Base-by-base conservation (phyloP, 64 coral and sea anemone species). In the Cladopsammia gracilis region DNA sequence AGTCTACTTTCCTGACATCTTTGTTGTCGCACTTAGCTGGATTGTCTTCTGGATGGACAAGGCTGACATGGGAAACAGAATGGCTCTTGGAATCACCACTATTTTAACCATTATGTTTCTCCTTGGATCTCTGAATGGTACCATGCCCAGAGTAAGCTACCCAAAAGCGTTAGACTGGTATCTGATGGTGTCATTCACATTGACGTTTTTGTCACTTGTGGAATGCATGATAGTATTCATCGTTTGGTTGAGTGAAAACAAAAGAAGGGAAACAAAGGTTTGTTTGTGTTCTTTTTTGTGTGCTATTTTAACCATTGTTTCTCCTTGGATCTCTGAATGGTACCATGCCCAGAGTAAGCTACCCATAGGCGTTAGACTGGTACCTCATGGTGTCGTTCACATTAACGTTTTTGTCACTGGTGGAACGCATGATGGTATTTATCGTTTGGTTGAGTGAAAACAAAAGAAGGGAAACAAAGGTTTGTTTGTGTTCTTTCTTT, bases 131-230 rank as follows among this genome's bases (percentile, higher is more conserved):
- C 59, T 64, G 4, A 93, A 93, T 43, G 56, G 71, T 60, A 68
- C 65, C 56, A 24, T 93, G 47, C 91, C 91, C 4, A 67, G 64
- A 75, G 91, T 93, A 15, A 94, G 92, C 19, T 94, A 94, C 57
- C 84, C 92, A 26, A 94, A 94, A 86, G 92, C 84, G 4, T 56
- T 94, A 76, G 92, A 94, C 86, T 94, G 92, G 92, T 94, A 89
- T 48, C 57, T 94, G 20, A 47, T 94, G 92, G 87, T 87, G 64
- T 94, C 92, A 48, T 94, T 94, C 56, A 18, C 78, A 19, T 83
- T 94, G 22, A 77, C 87, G 77, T 94, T 94, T 42, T 58, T 94
- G 7, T 88, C 92, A 12, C 66, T 94, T 20, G 92, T 94, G 50
- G 92, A 94, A 69, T 94, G 92, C 45, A 89, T 94, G 58, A 65